A percentile compares a stretch with the other conserved stretches of the same genome.
phyloP scores from a whole-genome alignment of 2,888 invertebrate genomes.

The Celastrina argiolus region DNA sequence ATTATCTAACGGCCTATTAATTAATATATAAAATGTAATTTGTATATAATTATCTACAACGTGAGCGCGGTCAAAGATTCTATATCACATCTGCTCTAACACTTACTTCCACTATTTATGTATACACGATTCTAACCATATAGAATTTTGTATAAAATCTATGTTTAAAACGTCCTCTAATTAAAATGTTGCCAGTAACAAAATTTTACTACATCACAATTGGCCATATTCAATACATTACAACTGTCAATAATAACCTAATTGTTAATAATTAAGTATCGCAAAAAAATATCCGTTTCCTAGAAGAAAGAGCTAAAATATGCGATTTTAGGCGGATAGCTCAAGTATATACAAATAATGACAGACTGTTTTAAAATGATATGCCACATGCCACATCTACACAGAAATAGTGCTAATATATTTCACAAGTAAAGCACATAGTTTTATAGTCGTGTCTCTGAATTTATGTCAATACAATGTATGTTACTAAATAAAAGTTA shows the following conservation, averaged over 20 bases:
- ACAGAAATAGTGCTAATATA: background rate
- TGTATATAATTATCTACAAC: constrained; percentile 21
- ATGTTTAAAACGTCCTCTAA: constrained; percentile 13
- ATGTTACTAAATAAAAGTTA: too few species aligned
- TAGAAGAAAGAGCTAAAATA: background rate
- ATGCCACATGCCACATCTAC: constrained; percentile 9
- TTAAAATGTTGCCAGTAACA: constrained; percentile 20
- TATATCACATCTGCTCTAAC: constrained; percentile 34
- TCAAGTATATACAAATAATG: background rate
- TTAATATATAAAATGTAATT: background rate
- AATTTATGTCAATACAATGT: background rate
- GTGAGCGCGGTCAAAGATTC: constrained; percentile 25
- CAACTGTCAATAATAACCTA: background rate
- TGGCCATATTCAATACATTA: background rate
- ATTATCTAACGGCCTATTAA: too few species aligned
- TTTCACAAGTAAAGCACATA: background rate
- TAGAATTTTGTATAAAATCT: constrained; percentile 8
- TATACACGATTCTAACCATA: constrained; percentile 5
- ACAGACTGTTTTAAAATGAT: background rate
- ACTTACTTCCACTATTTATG: constrained; percentile 11
- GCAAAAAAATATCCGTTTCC: background rate
- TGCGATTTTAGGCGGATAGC: constrained; percentile 11
- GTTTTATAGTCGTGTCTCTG: background rate
- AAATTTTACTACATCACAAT: constrained; percentile 20
- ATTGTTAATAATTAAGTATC: background rate